Base-by-base conservation (phyloP, 1,140 invertebrate species). In the Drosophila varians region DNA sequence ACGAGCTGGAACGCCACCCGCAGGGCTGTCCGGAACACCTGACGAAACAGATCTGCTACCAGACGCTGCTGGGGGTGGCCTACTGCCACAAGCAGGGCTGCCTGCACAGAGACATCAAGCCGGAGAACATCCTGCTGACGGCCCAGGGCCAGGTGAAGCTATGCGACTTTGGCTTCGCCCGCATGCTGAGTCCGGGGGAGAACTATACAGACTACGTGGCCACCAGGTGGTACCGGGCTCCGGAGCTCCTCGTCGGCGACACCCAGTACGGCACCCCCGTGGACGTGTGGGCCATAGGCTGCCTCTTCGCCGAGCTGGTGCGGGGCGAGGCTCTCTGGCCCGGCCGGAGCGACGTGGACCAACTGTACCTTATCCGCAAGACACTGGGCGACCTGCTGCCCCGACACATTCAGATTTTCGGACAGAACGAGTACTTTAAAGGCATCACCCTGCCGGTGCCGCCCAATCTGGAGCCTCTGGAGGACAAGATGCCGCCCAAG, bases 181-280 rank as follows among this genome's bases (percentile, higher is more conserved):
- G 99, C 78, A 96, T 99, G 93, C 93, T 99, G 70, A 99, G 98
- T 91, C 97, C 98, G 0, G 98, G 97, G 5, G 98, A 99, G 93
- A 98, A 98, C 91, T 99, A 99, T 90, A 99, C 99, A 51, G 99
- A 99, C 92, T 99, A 99, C 92, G 99, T 99, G 43, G 99, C 99
- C 1, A 99, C 99, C 4, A 93, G 99, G 19, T 99, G 98, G 98
- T 99, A 99, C 92, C 93, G 99, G 53, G 96, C 98, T 11, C 98
- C 98, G 0, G 99, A 99, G 92, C 93, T 99, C 7, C 92, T 99
- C 16, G 98, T 99, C 0, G 99, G 99, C 0, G 99, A 99, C 90
- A 99, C 97, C 2, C 96, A 98, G 89, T 99, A 99, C 90, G 97
- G 98, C 4, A 96, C 98, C 0, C 96, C 98, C 0, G 99, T 99